Base-by-base conservation (phyloP, 1,140 invertebrate genomes). In the Ceratoteleas bidentatus region DNA sequence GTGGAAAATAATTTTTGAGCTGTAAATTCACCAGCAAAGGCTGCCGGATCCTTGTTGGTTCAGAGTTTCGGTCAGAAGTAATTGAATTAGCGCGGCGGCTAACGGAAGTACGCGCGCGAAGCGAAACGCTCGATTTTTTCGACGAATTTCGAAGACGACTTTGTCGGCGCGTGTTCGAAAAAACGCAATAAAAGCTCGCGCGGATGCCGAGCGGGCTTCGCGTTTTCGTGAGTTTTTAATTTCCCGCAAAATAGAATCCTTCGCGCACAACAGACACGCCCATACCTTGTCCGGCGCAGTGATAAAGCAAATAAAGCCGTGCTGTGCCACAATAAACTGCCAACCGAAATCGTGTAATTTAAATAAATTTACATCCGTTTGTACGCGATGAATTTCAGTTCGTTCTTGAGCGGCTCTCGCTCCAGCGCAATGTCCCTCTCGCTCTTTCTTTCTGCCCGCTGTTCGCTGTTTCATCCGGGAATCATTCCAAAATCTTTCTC, bases 351-450 rank as follows among this genome's bases (percentile, higher is more conserved):
- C 89, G 87, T 87, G 87, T 89, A 89, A 90, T 90, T 90, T 90
- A 89, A 90, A 90, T 90, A 90, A 90, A 90, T 90, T 90, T 90
- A 90, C 89, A 90, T 90, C 88, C 89, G 89, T 90, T 90, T 90
- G 89, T 88, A 88, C 85, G 87, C 81, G 88, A 90, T 90, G 89
- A 89, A 89, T 89, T 90, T 89, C 87, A 86, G 84, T 87, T 88
- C 85, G 82, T 88, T 88, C 86, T 88, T 87, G 87, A 84, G 72
- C 64, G 65, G 62, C 83, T 73, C 79, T 62, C 58, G 73, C 69
- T 73, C 45, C 57, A 50, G 14, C 70, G 49, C 38, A 33, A 52
- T 43, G 49, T 49, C 50, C 72, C 45, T 56, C 73, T 77, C 43
- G 24, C 74, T 77, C 52, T 16, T 69, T 74, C 78, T 79, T 74